Percentiles rank a stretch among this genome's conserved stretches.
Evolutionary conservation across 2,113 vertebrate genomes (phyloP).

Genomic region (Stictonetta naevosa): DNA sequence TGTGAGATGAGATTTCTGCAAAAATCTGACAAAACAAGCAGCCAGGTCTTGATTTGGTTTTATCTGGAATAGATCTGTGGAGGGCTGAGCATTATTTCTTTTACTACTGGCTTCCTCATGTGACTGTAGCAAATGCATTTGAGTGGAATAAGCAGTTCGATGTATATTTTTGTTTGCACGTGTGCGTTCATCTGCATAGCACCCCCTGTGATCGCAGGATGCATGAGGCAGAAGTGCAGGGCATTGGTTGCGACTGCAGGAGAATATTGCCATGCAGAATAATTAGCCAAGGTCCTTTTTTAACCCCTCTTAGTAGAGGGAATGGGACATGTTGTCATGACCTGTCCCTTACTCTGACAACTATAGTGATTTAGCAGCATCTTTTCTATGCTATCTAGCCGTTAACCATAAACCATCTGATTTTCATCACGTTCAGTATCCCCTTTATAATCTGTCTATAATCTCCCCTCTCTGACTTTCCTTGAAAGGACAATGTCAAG

Average conservation of each 20-base stretch:
- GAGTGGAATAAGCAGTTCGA: neutral
- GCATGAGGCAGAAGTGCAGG: neutral
- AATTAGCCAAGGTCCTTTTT: neutral
- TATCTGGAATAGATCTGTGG: neutral
- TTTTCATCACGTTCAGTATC: neutral
- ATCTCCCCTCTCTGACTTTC: slow-evolving; percentile 46
- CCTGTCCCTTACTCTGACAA: neutral
- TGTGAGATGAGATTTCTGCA: neutral
- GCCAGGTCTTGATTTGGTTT: neutral
- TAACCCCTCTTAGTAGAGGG: neutral
- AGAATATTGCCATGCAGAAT: neutral
- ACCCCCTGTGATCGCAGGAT: neutral
- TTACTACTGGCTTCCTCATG: neutral
- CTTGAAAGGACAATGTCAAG: slow-evolving; percentile 59
- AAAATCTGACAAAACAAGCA: neutral
- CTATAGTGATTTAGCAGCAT: neutral
- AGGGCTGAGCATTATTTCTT: neutral
- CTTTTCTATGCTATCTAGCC: neutral
- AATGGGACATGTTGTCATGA: neutral
- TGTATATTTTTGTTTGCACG: neutral
- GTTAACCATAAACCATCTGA: neutral
- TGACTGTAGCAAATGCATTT: fast-evolving
- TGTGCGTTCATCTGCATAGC: neutral
- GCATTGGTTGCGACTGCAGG: neutral
- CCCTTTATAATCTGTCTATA: neutral